A percentile compares a stretch with the other conserved stretches of the same genome.
These are phyloP conservation scores for Tholera decimalis DNA, from an alignment of 2,888 invertebrate genomes.

Conservation along the genomic window DNA sequence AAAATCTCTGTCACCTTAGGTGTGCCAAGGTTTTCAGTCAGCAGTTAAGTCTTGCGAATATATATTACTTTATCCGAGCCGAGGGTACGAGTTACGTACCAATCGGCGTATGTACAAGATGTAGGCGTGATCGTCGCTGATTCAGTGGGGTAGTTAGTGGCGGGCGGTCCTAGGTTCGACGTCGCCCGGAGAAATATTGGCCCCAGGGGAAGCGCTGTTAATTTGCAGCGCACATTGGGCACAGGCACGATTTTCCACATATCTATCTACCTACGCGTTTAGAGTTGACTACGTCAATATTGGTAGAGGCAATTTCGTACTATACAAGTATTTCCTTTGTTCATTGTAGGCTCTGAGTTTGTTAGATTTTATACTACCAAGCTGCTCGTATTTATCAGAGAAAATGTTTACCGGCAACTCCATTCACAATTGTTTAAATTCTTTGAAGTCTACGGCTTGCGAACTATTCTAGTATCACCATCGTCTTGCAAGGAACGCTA, in stretches of 20 bases:
- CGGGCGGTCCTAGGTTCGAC: conserved; percentile 89
- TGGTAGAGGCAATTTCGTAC: conserved; percentile 72
- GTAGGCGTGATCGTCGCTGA: conserved; percentile 91
- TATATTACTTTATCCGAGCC: conserved; percentile 86
- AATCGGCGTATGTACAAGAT: conserved; percentile 90
- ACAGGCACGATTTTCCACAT: conserved; percentile 87
- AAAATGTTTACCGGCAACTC: not conserved
- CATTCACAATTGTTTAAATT: no score
- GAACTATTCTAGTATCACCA: not conserved
- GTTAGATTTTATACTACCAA: not conserved
- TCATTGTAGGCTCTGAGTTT: conserved; percentile 10
- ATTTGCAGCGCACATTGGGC: conserved; percentile 87
- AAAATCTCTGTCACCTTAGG: conserved; percentile 67
- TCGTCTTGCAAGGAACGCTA: not conserved
- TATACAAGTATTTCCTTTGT: conserved; percentile 59
- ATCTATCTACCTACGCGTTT: conserved; percentile 71
- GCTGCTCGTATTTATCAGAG: not conserved
- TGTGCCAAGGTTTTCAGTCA: conserved; percentile 78
- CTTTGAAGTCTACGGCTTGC: not conserved
- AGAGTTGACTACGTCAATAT: conserved; percentile 71
- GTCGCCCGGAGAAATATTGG: conserved; percentile 89
- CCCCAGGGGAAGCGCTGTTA: conserved; percentile 88
- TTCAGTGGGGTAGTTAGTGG: conserved; percentile 90
- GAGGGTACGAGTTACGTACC: conserved; percentile 85
- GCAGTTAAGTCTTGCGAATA: conserved; percentile 82